Evolutionary conservation across 1,140 invertebrate species (phyloP), one percentile per base, ranked within the genome.

Genomic region (Drosophila sturtevanti): DNA sequence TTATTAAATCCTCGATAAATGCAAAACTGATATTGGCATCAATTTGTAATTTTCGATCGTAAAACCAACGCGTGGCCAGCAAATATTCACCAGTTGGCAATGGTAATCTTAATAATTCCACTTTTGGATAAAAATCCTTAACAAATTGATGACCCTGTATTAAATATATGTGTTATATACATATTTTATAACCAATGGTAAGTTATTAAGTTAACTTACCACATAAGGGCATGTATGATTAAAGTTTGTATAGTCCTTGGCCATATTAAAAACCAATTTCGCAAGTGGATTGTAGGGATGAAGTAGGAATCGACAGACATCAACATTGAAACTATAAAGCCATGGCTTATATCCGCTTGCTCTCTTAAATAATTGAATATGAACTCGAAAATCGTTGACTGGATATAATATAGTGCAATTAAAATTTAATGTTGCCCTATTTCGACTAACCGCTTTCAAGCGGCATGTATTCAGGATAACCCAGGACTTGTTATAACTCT

Each of bases 171-270:
- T 14, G 9, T 18, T 16, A 48, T 48, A 18, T 18, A 1, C 9
- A 4, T 7, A 16, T 3, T 18, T 9, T n/a, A n/a, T n/a, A n/a
- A n/a, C n/a, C n/a, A n/a, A n/a, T n/a, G n/a, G n/a, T n/a, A 48
- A 18, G 6, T 0, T 31, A 54, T 9, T 11, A 4, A 27, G 5
- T 31, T 1, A 9, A 16, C 38, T 70, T 52, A 72, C 59, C 51
- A 72, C 41, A 24, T 22, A 70, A 0, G 70, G 70, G 11, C 70
- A 72, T 0, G 70, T 22, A 24, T 72, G 70, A 24, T 72, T 72
- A 2, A 72, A 58, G 14, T 72, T 72, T 4, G 58, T 18, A 37
- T 56, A 72, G 0, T 72, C 31, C 10, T 38, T 63, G 11, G 48
- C 48, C 2, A 72, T 22, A 1, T 10, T 27, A 34, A 27, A 51